Evolutionary conservation across 1,140 invertebrate species (phyloP).

Genomic region (Arctopsyche grandis): DNA sequence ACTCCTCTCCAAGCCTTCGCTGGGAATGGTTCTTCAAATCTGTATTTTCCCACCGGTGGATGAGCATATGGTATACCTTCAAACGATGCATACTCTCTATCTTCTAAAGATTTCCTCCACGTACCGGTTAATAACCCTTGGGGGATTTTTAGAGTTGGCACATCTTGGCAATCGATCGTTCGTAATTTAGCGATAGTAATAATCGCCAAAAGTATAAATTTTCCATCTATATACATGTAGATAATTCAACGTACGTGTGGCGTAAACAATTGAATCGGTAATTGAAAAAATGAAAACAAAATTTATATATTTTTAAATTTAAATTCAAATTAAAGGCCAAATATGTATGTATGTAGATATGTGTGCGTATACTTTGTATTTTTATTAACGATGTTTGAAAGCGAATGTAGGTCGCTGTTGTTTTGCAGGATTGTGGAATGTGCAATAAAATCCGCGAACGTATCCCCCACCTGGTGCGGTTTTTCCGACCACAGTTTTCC

Average conservation of each 20-base stretch:
- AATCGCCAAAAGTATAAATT: not conserved
- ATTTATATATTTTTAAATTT: no score
- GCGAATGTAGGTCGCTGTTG: not conserved
- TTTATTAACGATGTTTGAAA: no score
- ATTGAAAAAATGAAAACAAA: not conserved
- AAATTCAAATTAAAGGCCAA: not conserved
- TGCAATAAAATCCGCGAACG: not conserved
- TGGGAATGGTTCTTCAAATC: slow-evolving; percentile 56
- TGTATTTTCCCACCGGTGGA: slow-evolving; percentile 46
- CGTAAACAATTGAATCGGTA: not conserved
- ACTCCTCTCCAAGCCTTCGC: slow-evolving; percentile 61
- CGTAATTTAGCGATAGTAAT: not conserved
- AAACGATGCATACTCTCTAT: slow-evolving; percentile 46
- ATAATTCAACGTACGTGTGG: not conserved
- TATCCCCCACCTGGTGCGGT: not conserved
- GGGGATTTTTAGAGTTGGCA: slow-evolving; percentile 34
- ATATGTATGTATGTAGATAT: not conserved
- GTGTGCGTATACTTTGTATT: no score
- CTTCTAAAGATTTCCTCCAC: slow-evolving; percentile 41
- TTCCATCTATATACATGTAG: not conserved
- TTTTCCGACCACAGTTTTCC: not conserved
- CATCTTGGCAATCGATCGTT: not conserved
- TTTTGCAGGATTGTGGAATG: not conserved
- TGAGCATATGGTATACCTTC: slow-evolving; percentile 51
- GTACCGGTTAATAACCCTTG: slow-evolving; percentile 48